phyloP scores from a whole-genome alignment of 1,140 invertebrate species.

The Metaphire vulgaris region DNA sequence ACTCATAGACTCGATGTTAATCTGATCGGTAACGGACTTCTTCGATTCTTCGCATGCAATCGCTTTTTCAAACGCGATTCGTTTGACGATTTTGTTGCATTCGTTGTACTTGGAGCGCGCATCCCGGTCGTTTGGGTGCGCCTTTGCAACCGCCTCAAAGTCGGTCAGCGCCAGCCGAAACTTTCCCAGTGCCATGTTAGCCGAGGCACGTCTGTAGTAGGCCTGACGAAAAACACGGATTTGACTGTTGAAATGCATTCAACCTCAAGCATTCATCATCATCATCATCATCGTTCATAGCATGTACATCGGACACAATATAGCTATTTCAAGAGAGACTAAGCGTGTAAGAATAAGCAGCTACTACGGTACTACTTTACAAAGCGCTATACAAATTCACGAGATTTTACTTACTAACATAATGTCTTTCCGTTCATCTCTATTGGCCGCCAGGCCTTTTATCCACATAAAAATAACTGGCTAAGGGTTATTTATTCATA shows the following conservation, averaged over 20 bases:
- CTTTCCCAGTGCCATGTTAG: slow-evolving; percentile 94
- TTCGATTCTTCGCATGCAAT: slow-evolving; percentile 85
- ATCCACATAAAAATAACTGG: too few relatives aligned
- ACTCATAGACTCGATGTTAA: slow-evolving; percentile 87
- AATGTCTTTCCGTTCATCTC: too few relatives aligned
- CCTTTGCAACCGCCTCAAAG: slow-evolving; percentile 87
- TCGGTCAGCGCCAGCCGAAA: slow-evolving; percentile 93
- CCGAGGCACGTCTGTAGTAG: slow-evolving; percentile 83
- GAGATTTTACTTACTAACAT: too few relatives aligned
- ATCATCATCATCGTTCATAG: too few relatives aligned
- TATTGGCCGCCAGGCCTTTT: too few relatives aligned
- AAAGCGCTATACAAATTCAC: too few relatives aligned
- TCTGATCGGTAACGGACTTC: slow-evolving; percentile 74
- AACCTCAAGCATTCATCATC: neutral
- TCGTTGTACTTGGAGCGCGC: slow-evolving; percentile 86
- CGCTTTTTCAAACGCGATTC: slow-evolving; percentile 91
- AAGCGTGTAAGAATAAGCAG: too few relatives aligned
- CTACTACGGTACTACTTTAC: too few relatives aligned
- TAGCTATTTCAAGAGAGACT: too few relatives aligned
- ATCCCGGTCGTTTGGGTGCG: slow-evolving; percentile 85
- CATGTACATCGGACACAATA: too few relatives aligned
- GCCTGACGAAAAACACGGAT: slow-evolving; percentile 42
- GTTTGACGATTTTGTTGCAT: slow-evolving; percentile 92
- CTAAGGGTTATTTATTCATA: too few relatives aligned
- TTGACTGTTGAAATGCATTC: neutral